Percentiles rank a stretch among this genome's conserved stretches.
Conservation (phyloP, 2,113 vertebrate genomes). For the Egretta garzetta region DNA sequence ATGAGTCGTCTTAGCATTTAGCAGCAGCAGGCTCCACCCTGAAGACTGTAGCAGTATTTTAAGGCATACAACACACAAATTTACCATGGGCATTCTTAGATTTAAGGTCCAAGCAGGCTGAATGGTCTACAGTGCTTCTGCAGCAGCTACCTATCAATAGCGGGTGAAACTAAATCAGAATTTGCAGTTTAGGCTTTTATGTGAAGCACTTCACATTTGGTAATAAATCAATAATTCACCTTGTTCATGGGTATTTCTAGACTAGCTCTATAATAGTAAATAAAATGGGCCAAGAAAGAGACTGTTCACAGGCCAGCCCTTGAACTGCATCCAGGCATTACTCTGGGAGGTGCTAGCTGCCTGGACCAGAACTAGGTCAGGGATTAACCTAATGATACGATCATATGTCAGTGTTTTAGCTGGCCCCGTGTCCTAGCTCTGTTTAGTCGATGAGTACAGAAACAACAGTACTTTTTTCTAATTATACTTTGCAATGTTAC, state of each 20-base stretch:
- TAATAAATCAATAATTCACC: not conserved
- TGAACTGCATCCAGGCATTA: not conserved
- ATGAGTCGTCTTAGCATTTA: not conserved
- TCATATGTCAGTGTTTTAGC: not conserved
- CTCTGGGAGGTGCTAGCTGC: not conserved
- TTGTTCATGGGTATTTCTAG: not conserved
- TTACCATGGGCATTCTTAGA: not conserved
- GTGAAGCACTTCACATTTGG: not conserved
- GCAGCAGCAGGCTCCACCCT: not conserved
- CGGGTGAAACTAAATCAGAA: not conserved
- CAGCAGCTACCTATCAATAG: not conserved
- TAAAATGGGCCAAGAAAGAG: not conserved
- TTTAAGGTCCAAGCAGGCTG: not conserved
- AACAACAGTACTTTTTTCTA: not conserved
- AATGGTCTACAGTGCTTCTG: not conserved
- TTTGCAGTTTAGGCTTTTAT: not conserved
- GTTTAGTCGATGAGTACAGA: not conserved
- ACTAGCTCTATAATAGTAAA: not conserved
- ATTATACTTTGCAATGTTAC: not conserved
- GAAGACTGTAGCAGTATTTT: not conserved
- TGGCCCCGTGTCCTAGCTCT: not conserved
- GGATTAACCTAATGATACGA: fast-evolving
- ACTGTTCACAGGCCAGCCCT: not conserved
- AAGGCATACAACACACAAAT: not conserved
- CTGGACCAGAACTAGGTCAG: not conserved